Conservation (phyloP, 2,113 vertebrate species). For the Apeltes quadracus region DNA sequence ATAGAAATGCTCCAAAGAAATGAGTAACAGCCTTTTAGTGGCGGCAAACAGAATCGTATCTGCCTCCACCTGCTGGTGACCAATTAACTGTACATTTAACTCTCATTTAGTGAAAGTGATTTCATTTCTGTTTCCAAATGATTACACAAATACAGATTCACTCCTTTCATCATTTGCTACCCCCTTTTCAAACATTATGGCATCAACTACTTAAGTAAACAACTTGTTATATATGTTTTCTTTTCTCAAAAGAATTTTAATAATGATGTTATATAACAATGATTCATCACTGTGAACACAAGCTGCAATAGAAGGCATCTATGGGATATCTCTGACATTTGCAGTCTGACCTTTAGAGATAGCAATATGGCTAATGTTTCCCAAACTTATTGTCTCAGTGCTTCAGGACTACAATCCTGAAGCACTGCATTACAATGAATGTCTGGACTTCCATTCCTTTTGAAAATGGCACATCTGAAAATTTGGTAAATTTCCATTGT, state of each 20-base stretch:
- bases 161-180: not conserved
- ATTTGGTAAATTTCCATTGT: no score
- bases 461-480: not conserved
- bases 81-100: not conserved
- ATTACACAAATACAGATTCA: not conserved
- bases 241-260: not conserved
- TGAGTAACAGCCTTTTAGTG: not conserved
- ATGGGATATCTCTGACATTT: not conserved
- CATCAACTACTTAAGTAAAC: not conserved
- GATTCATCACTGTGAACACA: not conserved
- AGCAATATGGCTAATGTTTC: constrained; percentile 4
- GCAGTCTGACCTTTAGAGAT: not conserved
- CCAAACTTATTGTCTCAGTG: not conserved
- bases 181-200: not conserved
- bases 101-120: not conserved
- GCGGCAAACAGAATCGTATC: not conserved
- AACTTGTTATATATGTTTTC: not conserved
- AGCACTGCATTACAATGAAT: not conserved
- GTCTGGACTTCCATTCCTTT: not conserved
- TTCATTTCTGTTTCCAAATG: not conserved
- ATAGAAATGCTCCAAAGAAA: not conserved
- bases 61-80: constrained; percentile 35
- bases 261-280: not conserved
- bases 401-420: not conserved
- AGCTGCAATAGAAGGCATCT: not conserved